phyloP scores from a whole-genome alignment of 2,113 vertebrate genomes.

The Neolamprologus devosi region DNA sequence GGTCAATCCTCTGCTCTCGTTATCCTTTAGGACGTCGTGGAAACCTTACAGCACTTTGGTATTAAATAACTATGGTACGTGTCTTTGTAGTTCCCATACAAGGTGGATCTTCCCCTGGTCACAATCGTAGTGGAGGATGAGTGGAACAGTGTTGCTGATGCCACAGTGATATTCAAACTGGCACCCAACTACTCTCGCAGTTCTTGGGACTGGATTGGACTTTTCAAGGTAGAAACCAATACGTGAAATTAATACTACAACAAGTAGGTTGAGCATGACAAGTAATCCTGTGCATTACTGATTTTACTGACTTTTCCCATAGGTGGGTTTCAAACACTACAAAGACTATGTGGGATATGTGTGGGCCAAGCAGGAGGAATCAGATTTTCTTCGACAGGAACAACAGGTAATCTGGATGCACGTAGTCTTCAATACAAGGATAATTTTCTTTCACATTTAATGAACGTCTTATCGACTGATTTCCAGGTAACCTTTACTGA shows the following conservation, averaged over 20 bases:
- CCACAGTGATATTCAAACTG: constrained; percentile 76
- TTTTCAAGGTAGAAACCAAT: constrained; percentile 81
- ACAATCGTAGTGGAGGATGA: constrained; percentile 86
- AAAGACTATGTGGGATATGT: constrained; percentile 93
- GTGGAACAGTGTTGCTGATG: constrained; percentile 85
- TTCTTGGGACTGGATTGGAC: constrained; percentile 98
- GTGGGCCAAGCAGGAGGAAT: constrained; percentile 90
- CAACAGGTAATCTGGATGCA: constrained; percentile 67
- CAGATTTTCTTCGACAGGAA: constrained; percentile 67
- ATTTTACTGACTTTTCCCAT: neutral
- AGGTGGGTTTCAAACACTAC: constrained; percentile 95
- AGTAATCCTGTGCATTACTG: neutral
- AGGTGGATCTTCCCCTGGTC: constrained; percentile 80
- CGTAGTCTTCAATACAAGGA: neutral
- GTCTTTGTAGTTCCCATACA: constrained; percentile 82
- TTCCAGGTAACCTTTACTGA: constrained; percentile 84
- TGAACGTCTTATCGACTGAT: constrained; percentile 14
- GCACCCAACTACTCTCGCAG: constrained; percentile 80
- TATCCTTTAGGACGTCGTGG: neutral
- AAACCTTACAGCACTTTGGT: neutral
- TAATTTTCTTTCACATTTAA: neutral
- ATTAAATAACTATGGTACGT: neutral
- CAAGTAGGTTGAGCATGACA: neutral
- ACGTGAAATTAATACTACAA: neutral
- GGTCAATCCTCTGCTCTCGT: neutral